These are phyloP conservation scores for Synanthedon formicaeformis DNA, from an alignment of 2,888 invertebrate genomes.

Conservation along the genomic window DNA sequence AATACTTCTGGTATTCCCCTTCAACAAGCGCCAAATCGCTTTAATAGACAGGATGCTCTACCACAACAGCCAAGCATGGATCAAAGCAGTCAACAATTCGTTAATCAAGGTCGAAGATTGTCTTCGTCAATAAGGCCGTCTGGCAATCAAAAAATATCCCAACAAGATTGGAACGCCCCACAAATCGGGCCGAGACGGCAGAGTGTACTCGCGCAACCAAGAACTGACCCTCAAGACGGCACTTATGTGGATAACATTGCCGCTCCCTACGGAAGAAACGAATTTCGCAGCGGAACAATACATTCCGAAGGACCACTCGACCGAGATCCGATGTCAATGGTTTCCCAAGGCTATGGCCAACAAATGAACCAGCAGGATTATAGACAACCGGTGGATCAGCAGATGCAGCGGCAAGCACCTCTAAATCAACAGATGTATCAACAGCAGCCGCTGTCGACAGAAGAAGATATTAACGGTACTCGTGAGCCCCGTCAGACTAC, in stretches of 20 bases:
- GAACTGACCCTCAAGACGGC: constrained; percentile 35
- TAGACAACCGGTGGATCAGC: constrained; percentile 31
- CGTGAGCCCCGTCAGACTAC: constrained; percentile 48
- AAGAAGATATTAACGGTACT: constrained; percentile 51
- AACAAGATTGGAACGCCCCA: constrained; percentile 44
- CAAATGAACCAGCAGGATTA: constrained; percentile 35
- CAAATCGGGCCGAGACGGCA: constrained; percentile 44
- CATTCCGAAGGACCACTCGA: constrained; percentile 46
- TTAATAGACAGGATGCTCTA: constrained; percentile 35
- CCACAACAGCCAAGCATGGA: constrained; percentile 45
- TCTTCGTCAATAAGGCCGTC: constrained; percentile 40
- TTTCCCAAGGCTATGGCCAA: constrained; percentile 23
- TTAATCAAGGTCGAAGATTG: constrained; percentile 43
- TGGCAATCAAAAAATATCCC: constrained; percentile 36
- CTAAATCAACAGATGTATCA: constrained; percentile 46
- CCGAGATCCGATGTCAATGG: constrained; percentile 27
- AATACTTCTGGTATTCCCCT: constrained; percentile 17
- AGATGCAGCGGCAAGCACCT: constrained; percentile 27
- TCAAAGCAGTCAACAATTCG: constrained; percentile 44
- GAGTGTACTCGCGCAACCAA: constrained; percentile 52
- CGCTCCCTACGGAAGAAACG: constrained; percentile 38
- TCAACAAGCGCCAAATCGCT: constrained; percentile 28
- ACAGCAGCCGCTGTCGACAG: constrained; percentile 46
- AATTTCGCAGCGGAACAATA: constrained; percentile 49
- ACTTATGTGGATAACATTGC: constrained; percentile 34